phyloP scores from a whole-genome alignment of 2,888 invertebrate species.

The Dolichomitus sp. region DNA sequence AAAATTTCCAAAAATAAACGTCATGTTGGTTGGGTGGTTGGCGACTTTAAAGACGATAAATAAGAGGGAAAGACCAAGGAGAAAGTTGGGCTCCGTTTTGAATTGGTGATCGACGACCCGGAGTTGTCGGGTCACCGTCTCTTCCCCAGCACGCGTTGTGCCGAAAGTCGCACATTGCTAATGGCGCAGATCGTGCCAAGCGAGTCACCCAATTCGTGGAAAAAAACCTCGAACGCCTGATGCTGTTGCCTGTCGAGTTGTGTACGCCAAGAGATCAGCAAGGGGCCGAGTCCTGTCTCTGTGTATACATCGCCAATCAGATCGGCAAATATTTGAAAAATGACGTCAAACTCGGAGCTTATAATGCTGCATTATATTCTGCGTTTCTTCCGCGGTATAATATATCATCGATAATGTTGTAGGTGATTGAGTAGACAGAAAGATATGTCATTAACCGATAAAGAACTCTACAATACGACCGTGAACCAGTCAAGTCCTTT shows the following conservation, averaged over 20 bases:
- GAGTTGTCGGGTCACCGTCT: slow-evolving; percentile 20
- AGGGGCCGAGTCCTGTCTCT: background rate
- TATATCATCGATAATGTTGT: slow-evolving; percentile 19
- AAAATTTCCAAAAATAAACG: slow-evolving; percentile 17
- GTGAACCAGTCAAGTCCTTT: slow-evolving; percentile 23
- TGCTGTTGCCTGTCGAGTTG: slow-evolving; percentile 5
- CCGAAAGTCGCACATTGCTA: slow-evolving; percentile 15
- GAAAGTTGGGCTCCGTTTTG: slow-evolving; percentile 71
- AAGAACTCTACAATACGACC: slow-evolving; percentile 15
- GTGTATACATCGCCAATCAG: slow-evolving; percentile 57
- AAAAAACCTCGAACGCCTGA: slow-evolving; percentile 12
- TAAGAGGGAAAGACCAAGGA: slow-evolving; percentile 58
- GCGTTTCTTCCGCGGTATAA: slow-evolving; percentile 9
- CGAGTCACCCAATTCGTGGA: slow-evolving; percentile 13
- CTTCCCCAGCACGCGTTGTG: background rate
- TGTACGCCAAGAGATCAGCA: background rate
- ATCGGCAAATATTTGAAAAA: slow-evolving; percentile 77
- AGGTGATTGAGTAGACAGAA: slow-evolving; percentile 22
- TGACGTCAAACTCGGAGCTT: slow-evolving; percentile 72
- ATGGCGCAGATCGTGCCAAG: background rate
- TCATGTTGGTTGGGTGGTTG: background rate
- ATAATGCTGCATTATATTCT: background rate
- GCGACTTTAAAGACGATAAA: slow-evolving; percentile 3
- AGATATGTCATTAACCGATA: slow-evolving; percentile 42
- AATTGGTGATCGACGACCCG: slow-evolving; percentile 71